Evolutionary conservation across 2,888 invertebrate species (phyloP), one percentile per base, ranked within the genome.

Genomic region (Philereme transversata): DNA sequence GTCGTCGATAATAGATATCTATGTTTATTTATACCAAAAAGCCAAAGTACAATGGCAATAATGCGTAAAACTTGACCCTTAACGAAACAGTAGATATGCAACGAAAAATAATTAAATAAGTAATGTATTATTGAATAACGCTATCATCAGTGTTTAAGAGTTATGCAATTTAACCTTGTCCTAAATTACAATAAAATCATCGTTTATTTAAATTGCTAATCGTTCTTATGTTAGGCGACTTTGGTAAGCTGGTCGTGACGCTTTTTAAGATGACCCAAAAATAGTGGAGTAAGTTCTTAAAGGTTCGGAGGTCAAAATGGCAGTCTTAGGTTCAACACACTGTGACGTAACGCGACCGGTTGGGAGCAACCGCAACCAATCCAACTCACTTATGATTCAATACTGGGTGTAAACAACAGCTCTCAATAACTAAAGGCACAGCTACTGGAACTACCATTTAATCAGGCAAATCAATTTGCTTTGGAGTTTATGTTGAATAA

Each of bases 321-420:
- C 62, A 72, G 77, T 74, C 79, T 71, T 68, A 74, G 77, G 82
- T 83, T 84, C 84, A 83, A 82, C 76, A 82, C 62, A 76, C 81
- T 78, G 72, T 88, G 86, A 87, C 74, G 86, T 84, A 89, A 90
- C 65, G n/a, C 49, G 68, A 79, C 84, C 77, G 78, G 83, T 83
- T 77, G 64, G 65, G 71, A 74, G 65, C 65, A 64, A 73, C 66
- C 72, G 75, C 72, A 67, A 65, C 70, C 60, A 53, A 69, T 62
- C 69, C 60, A 71, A 53, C 45, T 49, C 35, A 60, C 57, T 69
- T 69, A 71, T 65, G 60, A 73, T 74, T 68, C 68, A 75, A 76
- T 74, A 65, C 22, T 22, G 22, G 40, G 40, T 40, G 8, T 36
- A 7, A 36, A 36, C 22, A 22, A 22, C 22, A 22, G 1, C 22